These are phyloP conservation scores for Amphipyra tragopoginis DNA, from an alignment of 2,888 invertebrate genomes.

Conservation along the genomic window DNA sequence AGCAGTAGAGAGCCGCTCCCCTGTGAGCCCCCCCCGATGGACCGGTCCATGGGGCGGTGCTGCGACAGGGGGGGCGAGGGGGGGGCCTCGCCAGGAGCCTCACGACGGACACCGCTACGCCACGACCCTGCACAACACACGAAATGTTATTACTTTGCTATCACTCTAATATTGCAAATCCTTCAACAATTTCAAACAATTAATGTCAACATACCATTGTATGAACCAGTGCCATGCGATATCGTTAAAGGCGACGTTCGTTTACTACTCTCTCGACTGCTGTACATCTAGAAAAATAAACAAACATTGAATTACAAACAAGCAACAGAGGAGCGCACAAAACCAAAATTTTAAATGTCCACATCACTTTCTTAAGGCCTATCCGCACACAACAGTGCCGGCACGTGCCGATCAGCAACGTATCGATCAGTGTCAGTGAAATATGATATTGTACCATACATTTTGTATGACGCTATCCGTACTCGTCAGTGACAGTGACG, in stretches of 20 bases:
- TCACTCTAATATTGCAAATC: too few relatives aligned
- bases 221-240: conserved; percentile 86
- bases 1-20: conserved; percentile 92
- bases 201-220: conserved; percentile 75
- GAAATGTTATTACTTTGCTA: too few relatives aligned
- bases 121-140: conserved; percentile 81
- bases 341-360: too few relatives aligned
- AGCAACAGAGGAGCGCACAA: too few relatives aligned
- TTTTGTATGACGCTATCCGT: too few relatives aligned
- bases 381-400: too few relatives aligned
- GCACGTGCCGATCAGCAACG: too few relatives aligned
- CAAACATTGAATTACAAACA: neutral
- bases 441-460: too few relatives aligned
- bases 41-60: conserved; percentile 83
- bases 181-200: neutral
- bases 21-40: conserved; percentile 93
- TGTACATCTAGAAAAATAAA: conserved; percentile 73
- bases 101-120: conserved; percentile 71
- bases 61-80: conserved; percentile 75
- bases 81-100: conserved; percentile 72
- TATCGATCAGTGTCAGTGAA: too few relatives aligned
- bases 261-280: conserved; percentile 86
- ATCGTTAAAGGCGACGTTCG: conserved; percentile 87
- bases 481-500: too few relatives aligned
- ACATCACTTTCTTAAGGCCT: too few relatives aligned